A percentile compares a stretch with the other conserved stretches of the same genome.
Conservation (phyloP, 2,888 invertebrate species). For the Drosophila algonquin region DNA sequence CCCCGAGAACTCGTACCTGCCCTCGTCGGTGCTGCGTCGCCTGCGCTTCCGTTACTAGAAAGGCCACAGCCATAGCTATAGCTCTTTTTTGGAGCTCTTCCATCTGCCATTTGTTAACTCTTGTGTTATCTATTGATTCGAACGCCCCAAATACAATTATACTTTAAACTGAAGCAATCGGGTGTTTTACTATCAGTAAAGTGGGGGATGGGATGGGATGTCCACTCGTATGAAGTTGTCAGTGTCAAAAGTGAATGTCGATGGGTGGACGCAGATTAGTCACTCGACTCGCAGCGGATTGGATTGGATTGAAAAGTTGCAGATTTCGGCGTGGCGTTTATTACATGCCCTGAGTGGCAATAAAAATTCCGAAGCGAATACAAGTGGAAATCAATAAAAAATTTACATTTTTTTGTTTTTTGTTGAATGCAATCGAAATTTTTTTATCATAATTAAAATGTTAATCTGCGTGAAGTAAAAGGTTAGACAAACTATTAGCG, state of each 20-base stretch:
- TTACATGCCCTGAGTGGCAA: slow-evolving; percentile 34
- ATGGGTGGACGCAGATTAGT: slow-evolving; percentile 26
- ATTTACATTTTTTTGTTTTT: slow-evolving; percentile 57
- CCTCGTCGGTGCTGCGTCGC: slow-evolving; percentile 73
- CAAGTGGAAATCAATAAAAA: slow-evolving; percentile 62
- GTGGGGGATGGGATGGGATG: not conserved
- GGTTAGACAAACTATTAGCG: slow-evolving; percentile 80
- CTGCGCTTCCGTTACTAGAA: slow-evolving; percentile 68
- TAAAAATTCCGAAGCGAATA: slow-evolving; percentile 65
- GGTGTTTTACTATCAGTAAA: slow-evolving; percentile 14
- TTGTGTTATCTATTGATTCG: slow-evolving; percentile 67
- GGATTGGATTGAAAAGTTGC: slow-evolving; percentile 46
- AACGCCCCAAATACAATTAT: slow-evolving; percentile 59
- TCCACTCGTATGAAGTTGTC: slow-evolving; percentile 17
- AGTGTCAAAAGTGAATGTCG: slow-evolving; percentile 16
- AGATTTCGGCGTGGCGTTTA: slow-evolving; percentile 45
- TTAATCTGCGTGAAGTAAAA: slow-evolving; percentile 78
- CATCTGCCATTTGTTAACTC: slow-evolving; percentile 45
- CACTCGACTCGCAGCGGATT: not conserved
- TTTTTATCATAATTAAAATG: slow-evolving; percentile 78
- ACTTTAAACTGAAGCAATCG: slow-evolving; percentile 43
- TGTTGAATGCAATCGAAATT: slow-evolving; percentile 43
- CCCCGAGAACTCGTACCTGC: slow-evolving; percentile 73
- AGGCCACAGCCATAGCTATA: slow-evolving; percentile 12
- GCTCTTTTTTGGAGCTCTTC: slow-evolving; percentile 8